These are phyloP conservation scores for Zonitis immaculata DNA, from an alignment of 2,888 invertebrate species.

Conservation along the genomic window DNA sequence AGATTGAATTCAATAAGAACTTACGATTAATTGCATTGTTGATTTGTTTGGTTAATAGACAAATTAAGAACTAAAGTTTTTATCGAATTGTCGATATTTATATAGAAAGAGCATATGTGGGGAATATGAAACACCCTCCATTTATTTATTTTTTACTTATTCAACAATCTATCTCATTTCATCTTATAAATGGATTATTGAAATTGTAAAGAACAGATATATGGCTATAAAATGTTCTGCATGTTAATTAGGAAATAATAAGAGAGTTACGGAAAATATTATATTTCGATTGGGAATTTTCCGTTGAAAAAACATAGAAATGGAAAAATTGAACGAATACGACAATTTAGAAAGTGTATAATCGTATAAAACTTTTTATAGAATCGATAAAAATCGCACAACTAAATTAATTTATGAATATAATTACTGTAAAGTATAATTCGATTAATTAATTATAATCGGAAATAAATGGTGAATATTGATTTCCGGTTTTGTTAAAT, in stretches of 20 bases:
- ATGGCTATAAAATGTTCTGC: not conserved
- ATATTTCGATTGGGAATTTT: too few species aligned
- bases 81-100: slow-evolving; percentile 12
- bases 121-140: slow-evolving; percentile 2
- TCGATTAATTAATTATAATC: too few species aligned
- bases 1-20: not conserved
- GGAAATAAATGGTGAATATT: too few species aligned
- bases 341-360: too few species aligned
- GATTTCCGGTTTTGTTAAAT: too few species aligned
- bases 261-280: not conserved
- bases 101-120: slow-evolving; percentile 4
- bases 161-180: slow-evolving; percentile 9
- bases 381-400: too few species aligned
- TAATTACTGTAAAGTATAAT: too few species aligned
- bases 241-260: not conserved
- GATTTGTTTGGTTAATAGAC: not conserved
- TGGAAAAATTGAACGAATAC: too few species aligned
- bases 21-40: slow-evolving; percentile 15
- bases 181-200: slow-evolving; percentile 9
- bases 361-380: too few species aligned
- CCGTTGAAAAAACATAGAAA: too few species aligned
- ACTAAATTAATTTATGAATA: too few species aligned
- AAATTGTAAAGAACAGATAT: too few species aligned
- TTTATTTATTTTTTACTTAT: slow-evolving; percentile 8
- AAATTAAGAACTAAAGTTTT: slow-evolving; percentile 16